These are phyloP conservation scores for Trichopoda pennipes DNA, from an alignment of 2,888 invertebrate species.

Conservation along the genomic window DNA sequence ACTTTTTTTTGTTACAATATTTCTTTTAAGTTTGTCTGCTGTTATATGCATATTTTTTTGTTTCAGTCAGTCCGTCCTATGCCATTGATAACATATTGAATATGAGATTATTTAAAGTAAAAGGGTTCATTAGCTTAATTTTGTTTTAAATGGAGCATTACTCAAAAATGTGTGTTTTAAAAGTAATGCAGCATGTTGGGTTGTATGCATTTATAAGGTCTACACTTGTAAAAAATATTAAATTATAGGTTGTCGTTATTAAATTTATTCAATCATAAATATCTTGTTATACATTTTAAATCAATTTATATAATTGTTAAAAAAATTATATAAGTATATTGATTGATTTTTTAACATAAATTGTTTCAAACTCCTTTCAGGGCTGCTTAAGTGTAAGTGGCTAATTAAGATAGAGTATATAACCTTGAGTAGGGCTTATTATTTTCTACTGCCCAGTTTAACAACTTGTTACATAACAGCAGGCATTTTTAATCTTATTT, in stretches of 20 bases:
- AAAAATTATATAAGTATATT: no score
- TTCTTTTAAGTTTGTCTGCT: slow-evolving; percentile 10
- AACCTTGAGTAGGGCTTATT: not conserved
- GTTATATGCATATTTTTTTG: no score
- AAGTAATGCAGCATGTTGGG: not conserved
- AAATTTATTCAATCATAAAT: slow-evolving; percentile 52
- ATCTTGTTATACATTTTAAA: slow-evolving; percentile 41
- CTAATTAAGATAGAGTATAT: not conserved
- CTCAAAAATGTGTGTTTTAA: slow-evolving; percentile 40
- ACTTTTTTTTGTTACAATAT: slow-evolving; percentile 25
- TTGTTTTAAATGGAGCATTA: slow-evolving; percentile 64
- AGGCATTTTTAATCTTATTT: not conserved
- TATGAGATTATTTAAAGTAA: slow-evolving; percentile 67
- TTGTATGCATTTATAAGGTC: not conserved
- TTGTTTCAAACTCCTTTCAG: not conserved
- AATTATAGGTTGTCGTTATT: slow-evolving; percentile 41
- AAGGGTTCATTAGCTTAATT: slow-evolving; percentile 69
- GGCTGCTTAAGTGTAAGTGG: not conserved
- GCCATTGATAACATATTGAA: slow-evolving; percentile 62
- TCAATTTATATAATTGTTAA: slow-evolving; percentile 43
- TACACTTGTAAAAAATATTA: slow-evolving; percentile 52
- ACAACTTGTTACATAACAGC: not conserved
- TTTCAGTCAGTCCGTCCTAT: slow-evolving; percentile 12
- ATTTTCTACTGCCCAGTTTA: not conserved
- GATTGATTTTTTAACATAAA: slow-evolving; percentile 41